Evolutionary conservation across 2,113 vertebrate genomes (phyloP), one percentile per base, ranked within the genome.

Genomic region (Gymnocephalus cernua): DNA sequence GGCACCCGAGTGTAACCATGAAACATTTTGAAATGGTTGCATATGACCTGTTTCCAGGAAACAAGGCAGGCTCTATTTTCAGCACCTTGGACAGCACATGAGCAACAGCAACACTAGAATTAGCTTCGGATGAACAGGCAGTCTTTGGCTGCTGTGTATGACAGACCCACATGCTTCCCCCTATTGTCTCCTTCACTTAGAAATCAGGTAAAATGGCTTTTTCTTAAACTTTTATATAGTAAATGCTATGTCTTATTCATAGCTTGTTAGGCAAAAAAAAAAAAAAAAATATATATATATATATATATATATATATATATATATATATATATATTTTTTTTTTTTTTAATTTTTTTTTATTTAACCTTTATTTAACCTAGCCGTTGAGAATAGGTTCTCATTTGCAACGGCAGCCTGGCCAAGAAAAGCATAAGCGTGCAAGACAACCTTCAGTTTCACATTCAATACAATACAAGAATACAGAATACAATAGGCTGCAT

Each of bases 51-150:
- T 92, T 92, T 91, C 85, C 83, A 84, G 62, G 84, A 84, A 84
- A 91, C 70, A 83, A 80, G 69, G 54, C 78, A 86, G 77, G 45
- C 77, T 87, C 84, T 91, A 84, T 92, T 89, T 93, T 93, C 90
- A 92, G 90, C 80, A 89, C 86, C 84, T 79, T 79, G 86, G 72
- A 85, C 84, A 84, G 87, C 74, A 63, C 85, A 74, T 35, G 74
- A 85, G 70, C 70, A 80, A 77, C 83, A 78, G 68, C 45, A 58
- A 53, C 0, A 27, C 81, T 64, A 65, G 75, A 86, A 61, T 58
- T 78, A 74, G 59, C 54, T 58, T 54, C 50, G 50, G 56, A 38
- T 76, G 50, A 38, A 77, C 67, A 69, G 48, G 45, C 53, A 19
- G 67, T 50, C 10, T 41, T 64, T 6, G 32, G 48, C 62, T 71